Base-by-base conservation (phyloP, 1,140 invertebrate species). In the Brachionus plicatilis region DNA sequence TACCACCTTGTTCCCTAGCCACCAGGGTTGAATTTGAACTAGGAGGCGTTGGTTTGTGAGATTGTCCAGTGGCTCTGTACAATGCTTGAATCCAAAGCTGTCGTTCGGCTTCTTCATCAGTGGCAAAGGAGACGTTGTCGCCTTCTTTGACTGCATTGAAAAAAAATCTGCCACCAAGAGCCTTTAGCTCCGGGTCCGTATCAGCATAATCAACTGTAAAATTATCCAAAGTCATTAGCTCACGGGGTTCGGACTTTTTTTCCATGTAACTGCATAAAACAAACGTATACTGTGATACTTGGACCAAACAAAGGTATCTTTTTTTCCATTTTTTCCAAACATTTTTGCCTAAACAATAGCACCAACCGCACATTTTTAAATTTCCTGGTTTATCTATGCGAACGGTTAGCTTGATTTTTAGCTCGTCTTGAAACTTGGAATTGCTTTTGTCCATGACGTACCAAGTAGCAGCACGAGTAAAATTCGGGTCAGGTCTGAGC, bases 301-400 rank as follows among this genome's bases (percentile, higher is more conserved):
- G 97, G 53, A 99, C 97, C 78, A 99, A 90, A 84, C 98, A 96
- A 92, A 96, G 98, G 90, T 99, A 99, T 85, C 98, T 92, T 88
- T 95, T 95, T 90, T 99, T 99, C 96, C 97, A 99, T 89, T 99
- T 99, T 88, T 98, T 97, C 97, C 97, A 99, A 0, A 98, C 95
- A 84, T 93, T 94, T 91, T 98, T 98, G 29, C 97, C 97, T 86
- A 96, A 92, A 7, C 94, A 95, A 90, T 95, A 98, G 27, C 98
- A 91, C 89, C 96, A 94, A 12, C 95, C 95, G 90, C 95, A 96
- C 89, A 99, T 96, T 89, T 99, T 99, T 94, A 99, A 96, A 88
- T 99, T 99, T 70, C 97, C 92, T 24, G 98, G 97, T 88, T 98
- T 99, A 88, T 99, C 98, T 93, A 99, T 97, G 85, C 96, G 91